phyloP scores from a whole-genome alignment of 2,113 vertebrate species.

The Periophthalmus modestus region DNA sequence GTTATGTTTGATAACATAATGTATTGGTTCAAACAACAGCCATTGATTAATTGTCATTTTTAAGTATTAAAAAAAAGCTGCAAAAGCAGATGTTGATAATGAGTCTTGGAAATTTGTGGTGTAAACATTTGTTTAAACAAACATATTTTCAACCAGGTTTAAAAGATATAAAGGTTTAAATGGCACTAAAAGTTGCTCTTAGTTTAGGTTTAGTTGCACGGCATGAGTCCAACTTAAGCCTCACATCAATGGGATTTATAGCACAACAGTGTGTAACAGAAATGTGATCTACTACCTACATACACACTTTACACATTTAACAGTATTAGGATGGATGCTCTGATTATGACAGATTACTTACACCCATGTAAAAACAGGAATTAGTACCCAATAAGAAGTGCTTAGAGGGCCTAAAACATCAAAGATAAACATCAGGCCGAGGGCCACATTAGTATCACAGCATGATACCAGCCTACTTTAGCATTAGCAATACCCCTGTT shows the following conservation, averaged over 20 bases:
- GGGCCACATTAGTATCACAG: constrained; percentile 46
- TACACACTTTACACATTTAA: constrained; percentile 42
- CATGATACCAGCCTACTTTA: constrained; percentile 47
- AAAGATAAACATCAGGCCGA: constrained; percentile 67
- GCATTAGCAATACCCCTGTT: constrained; percentile 33
- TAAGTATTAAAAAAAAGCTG: not conserved
- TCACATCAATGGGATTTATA: constrained; percentile 62
- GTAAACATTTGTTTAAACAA: constrained; percentile 57
- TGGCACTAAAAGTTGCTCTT: constrained; percentile 55
- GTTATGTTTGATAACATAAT: not conserved
- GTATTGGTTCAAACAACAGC: not conserved
- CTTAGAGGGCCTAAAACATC: constrained; percentile 66
- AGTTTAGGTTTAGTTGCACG: constrained; percentile 51
- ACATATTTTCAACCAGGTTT: constrained; percentile 64
- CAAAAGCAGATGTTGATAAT: constrained; percentile 59
- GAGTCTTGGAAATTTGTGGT: constrained; percentile 53
- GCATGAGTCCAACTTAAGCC: constrained; percentile 38
- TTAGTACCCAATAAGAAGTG: constrained; percentile 72
- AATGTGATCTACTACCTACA: constrained; percentile 42
- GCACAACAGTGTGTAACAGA: constrained; percentile 54
- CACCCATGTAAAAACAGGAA: constrained; percentile 69
- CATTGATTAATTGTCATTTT: not conserved
- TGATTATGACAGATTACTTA: constrained; percentile 76
- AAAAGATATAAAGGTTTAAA: constrained; percentile 61
- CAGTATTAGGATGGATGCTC: constrained; percentile 59